phyloP scores from a whole-genome alignment of 2,797 vertebrate species.

The Pipistrellus pipistrellus region DNA sequence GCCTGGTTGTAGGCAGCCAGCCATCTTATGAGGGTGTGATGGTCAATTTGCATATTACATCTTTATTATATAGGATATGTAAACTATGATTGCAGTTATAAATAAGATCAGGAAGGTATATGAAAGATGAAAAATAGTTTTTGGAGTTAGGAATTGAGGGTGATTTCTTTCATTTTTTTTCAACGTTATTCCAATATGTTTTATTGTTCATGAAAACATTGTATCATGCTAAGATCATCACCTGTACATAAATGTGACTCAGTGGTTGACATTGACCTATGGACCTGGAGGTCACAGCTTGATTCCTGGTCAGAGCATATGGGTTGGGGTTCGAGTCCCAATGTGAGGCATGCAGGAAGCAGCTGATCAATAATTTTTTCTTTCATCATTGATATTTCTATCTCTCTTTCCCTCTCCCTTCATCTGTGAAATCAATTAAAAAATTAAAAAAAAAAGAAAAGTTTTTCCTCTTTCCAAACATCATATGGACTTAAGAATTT shows the following conservation, averaged over 20 bases:
- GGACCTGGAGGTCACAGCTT: too few relatives aligned
- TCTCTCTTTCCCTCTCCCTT: too few relatives aligned
- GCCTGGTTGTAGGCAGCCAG: too few relatives aligned
- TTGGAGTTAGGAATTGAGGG: background rate
- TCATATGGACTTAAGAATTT: background rate
- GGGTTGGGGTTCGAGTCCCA: too few relatives aligned
- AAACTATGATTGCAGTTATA: background rate
- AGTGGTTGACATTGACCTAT: too few relatives aligned
- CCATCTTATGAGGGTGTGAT: too few relatives aligned
- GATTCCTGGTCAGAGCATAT: too few relatives aligned
- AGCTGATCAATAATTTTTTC: too few relatives aligned
- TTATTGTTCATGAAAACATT: background rate
- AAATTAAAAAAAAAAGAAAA: conserved; percentile 18
- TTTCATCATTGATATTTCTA: too few relatives aligned
- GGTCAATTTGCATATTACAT: too few relatives aligned
- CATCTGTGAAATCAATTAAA: too few relatives aligned
- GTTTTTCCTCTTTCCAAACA: background rate
- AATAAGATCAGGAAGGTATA: background rate
- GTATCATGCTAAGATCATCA: background rate
- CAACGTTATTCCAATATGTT: background rate
- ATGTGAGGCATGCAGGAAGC: too few relatives aligned
- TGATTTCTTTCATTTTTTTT: background rate
- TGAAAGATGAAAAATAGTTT: background rate
- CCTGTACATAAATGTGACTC: background rate
- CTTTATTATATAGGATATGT: background rate